Evolutionary conservation across 2,113 vertebrate species (phyloP).

Genomic region (Felis chaus): DNA sequence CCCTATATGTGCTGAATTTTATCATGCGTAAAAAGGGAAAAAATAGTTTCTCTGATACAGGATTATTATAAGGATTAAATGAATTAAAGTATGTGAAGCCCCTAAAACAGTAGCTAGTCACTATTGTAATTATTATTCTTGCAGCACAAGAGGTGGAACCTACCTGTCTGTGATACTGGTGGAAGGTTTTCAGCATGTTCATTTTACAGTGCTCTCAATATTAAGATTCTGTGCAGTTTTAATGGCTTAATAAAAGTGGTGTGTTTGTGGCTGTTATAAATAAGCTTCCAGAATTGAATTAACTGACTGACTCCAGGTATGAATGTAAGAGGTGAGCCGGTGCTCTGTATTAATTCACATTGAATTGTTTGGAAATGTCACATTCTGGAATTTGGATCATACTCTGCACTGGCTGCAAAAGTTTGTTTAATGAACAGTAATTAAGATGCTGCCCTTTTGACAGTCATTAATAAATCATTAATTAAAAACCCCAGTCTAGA

Average conservation of each 20-base stretch:
- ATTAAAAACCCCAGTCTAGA: neutral
- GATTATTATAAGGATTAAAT: neutral
- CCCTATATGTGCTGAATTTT: neutral
- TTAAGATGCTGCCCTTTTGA: constrained; percentile 20
- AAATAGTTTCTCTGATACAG: neutral
- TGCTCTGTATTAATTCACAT: neutral
- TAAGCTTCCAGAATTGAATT: neutral
- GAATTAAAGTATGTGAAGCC: neutral
- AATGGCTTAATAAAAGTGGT: neutral
- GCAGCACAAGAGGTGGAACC: neutral
- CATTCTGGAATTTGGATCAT: neutral
- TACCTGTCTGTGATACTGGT: neutral
- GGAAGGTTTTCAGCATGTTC: neutral
- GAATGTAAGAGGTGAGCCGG: neutral
- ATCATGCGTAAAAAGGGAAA: neutral
- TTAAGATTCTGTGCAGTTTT: neutral
- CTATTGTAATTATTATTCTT: neutral
- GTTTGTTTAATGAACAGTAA: neutral
- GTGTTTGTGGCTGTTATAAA: neutral
- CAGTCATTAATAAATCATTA: neutral
- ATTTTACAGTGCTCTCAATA: neutral
- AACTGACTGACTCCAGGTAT: neutral
- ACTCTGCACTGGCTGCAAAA: neutral
- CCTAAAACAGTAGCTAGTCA: neutral
- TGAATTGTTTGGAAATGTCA: neutral